A percentile compares a stretch with the other conserved stretches of the same genome.
Conservation (phyloP, 2,797 vertebrate genomes). For the Peromyscus attwateri region DNA sequence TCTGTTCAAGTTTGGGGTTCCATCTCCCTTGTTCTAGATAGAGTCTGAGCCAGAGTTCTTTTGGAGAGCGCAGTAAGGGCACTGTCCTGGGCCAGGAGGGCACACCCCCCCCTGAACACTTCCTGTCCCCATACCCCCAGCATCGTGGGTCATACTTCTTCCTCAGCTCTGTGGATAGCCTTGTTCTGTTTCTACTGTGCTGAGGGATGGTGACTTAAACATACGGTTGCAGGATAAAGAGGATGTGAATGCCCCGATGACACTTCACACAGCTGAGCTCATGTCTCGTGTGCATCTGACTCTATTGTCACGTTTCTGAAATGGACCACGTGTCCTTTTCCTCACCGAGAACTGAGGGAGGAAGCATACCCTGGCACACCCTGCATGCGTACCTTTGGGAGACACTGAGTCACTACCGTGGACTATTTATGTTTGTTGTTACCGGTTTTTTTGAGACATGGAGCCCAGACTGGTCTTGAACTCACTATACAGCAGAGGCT, state of each 20-base stretch:
- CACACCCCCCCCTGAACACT: neutral
- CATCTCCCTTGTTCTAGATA: neutral
- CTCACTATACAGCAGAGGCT: neutral
- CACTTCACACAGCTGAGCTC: constrained; percentile 53
- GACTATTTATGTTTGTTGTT: neutral
- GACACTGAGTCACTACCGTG: neutral
- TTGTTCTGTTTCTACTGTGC: constrained; percentile 20
- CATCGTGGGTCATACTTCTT: neutral
- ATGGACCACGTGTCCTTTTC: neutral
- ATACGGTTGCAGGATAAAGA: constrained; percentile 34
- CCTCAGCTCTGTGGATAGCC: constrained; percentile 2
- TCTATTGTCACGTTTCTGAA: constrained; percentile 28
- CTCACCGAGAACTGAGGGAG: neutral
- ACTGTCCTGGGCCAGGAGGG: neutral
- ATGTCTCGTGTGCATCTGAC: neutral
- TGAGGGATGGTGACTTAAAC: neutral
- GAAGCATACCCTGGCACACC: neutral
- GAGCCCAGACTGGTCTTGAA: neutral
- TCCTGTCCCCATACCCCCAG: neutral
- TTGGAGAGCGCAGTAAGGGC: neutral
- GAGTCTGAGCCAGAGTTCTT: neutral
- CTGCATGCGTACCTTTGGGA: constrained; percentile 28
- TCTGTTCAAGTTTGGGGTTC: constrained; percentile 23
- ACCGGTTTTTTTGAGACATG: neutral
- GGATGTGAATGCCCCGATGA: constrained; percentile 18